Conservation (phyloP, 2,888 invertebrate species). For the Hoplodrina blanda region DNA sequence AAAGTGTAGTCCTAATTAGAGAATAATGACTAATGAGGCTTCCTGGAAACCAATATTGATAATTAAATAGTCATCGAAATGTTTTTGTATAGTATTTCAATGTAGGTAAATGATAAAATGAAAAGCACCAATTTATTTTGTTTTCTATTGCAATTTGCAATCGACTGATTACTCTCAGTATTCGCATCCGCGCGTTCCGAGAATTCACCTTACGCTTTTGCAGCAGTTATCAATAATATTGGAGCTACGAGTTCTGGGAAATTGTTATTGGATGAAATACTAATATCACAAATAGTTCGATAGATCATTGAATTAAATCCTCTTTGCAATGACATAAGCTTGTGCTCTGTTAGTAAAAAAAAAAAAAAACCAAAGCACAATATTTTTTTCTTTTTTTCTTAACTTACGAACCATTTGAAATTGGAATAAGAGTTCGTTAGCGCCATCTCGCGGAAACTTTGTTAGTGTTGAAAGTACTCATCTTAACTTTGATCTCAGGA, state of each 20-base stretch:
- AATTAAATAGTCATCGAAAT: background rate
- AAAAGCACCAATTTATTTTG: slow-evolving; percentile 10
- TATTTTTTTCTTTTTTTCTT: too few species aligned
- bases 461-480: slow-evolving; percentile 4
- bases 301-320: background rate
- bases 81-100: background rate
- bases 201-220: slow-evolving; percentile 36
- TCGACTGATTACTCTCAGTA: slow-evolving; percentile 1
- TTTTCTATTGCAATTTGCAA: slow-evolving; percentile 17
- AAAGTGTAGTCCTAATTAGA: too few species aligned
- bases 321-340: background rate
- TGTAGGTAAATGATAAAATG: background rate
- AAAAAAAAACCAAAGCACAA: too few species aligned
- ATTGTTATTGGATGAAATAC: slow-evolving; percentile 3
- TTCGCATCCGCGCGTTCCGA: slow-evolving; percentile 20
- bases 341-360: too few species aligned
- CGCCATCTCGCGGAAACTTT: slow-evolving; percentile 46
- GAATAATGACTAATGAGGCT: background rate
- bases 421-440: slow-evolving; percentile 10
- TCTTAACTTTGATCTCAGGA: background rate
- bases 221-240: slow-evolving; percentile 29
- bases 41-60: background rate
- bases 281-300: background rate
- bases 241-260: slow-evolving; percentile 16
- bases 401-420: background rate